phyloP scores from a whole-genome alignment of 2,797 vertebrate species.

The Graptemys geographica region DNA sequence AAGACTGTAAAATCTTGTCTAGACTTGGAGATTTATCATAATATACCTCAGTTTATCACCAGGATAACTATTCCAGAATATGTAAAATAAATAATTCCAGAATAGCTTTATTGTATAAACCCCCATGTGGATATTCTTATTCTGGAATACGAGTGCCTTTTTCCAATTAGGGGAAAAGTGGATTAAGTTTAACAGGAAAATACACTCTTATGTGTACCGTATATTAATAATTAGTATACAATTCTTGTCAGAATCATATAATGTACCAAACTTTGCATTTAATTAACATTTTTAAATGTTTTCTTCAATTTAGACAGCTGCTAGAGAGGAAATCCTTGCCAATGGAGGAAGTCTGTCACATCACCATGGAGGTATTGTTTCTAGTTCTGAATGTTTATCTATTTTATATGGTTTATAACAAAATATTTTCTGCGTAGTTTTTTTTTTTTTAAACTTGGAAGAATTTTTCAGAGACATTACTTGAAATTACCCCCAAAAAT shows the following conservation, averaged over 20 bases:
- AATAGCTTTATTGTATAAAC: not conserved
- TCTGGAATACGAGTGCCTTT: not conserved
- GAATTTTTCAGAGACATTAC: not conserved
- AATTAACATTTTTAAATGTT: not conserved
- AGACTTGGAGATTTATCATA: not conserved
- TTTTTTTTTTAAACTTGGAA: not conserved
- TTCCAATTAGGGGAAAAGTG: not conserved
- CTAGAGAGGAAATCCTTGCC: conserved; percentile 98
- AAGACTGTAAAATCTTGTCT: not conserved
- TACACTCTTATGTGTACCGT: not conserved
- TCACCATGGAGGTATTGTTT: conserved; percentile 96
- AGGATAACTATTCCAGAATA: not conserved
- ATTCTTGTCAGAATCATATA: not conserved
- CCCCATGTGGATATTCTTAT: not conserved
- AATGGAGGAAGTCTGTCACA: conserved; percentile 99
- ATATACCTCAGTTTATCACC: not conserved
- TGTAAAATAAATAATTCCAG: not conserved
- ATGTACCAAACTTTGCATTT: not conserved
- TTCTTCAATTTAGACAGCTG: conserved; percentile 88
- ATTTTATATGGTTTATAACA: not conserved
- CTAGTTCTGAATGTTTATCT: conserved; percentile 27
- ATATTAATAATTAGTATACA: not conserved
- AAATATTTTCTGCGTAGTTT: not conserved
- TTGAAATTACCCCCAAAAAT: not conserved
- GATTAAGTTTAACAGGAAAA: not conserved